Percentiles rank a stretch among this genome's conserved stretches.
phyloP scores from a whole-genome alignment of 2,888 invertebrate genomes.

The Tenodera sinensis region DNA sequence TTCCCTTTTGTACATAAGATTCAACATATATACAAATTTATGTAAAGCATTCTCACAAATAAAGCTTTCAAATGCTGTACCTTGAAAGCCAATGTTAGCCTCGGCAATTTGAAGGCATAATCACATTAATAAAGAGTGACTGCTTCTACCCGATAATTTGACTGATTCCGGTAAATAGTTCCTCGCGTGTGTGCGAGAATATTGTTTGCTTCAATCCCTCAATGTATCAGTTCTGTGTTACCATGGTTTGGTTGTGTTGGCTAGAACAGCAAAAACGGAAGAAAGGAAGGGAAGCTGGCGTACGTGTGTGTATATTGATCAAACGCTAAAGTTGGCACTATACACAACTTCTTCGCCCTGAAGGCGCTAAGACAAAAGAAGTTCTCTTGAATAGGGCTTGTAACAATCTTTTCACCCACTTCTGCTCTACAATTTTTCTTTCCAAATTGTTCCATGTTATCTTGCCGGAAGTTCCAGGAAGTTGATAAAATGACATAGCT shows the following conservation, averaged over 20 bases:
- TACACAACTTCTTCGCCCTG: not conserved
- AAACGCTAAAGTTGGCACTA: not conserved
- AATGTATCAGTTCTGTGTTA: not conserved
- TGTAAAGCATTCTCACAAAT: too few species aligned
- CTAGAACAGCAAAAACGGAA: too few species aligned
- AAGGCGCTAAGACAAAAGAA: not conserved
- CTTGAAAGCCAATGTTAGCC: too few species aligned
- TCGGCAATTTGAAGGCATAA: too few species aligned
- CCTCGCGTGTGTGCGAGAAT: not conserved
- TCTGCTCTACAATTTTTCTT: not conserved
- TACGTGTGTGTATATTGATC: not conserved
- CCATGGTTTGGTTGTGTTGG: not conserved
- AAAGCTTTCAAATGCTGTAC: too few species aligned
- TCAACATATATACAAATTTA: too few species aligned
- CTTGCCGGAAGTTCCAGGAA: not conserved
- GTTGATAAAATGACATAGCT: not conserved
- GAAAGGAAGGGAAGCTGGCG: not conserved
- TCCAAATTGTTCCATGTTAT: not conserved
- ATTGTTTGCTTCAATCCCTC: too few species aligned
- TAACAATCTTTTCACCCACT: not conserved
- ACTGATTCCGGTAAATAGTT: not conserved
- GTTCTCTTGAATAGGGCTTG: not conserved
- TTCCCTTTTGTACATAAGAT: too few species aligned
- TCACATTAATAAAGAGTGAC: too few species aligned
- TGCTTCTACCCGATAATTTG: too few species aligned